Percentiles rank a stretch among this genome's conserved stretches.
Evolutionary conservation across 1,140 invertebrate species (phyloP).

Genomic region (Dendroctonus ponderosae): DNA sequence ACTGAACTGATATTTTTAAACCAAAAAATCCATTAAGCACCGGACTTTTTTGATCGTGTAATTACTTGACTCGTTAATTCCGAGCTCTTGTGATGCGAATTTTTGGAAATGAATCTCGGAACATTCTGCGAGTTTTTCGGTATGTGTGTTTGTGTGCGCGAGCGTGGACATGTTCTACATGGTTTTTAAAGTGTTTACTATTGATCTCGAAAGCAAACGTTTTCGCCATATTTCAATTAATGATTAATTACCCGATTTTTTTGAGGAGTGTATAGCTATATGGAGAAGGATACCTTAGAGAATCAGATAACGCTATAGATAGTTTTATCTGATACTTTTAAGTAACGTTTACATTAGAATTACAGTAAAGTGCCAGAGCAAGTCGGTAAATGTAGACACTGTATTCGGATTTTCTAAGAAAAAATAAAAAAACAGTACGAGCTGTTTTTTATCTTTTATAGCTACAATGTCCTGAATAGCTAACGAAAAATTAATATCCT

Average conservation of each 20-base stretch:
- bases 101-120: constrained; percentile 20
- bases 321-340: too few species aligned
- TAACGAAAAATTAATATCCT: too few species aligned
- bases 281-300: too few species aligned
- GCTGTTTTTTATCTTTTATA: too few species aligned
- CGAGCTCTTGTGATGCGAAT: constrained; percentile 26
- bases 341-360: too few species aligned
- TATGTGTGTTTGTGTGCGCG: neutral
- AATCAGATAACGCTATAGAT: too few species aligned
- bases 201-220: constrained; percentile 29
- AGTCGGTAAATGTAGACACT: too few species aligned
- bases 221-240: constrained; percentile 28
- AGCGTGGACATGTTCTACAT: constrained; percentile 4
- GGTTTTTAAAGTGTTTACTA: constrained; percentile 11
- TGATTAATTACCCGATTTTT: constrained; percentile 15
- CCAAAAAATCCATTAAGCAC: constrained; percentile 19
- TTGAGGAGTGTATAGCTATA: constrained; percentile 2
- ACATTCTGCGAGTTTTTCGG: constrained; percentile 5
- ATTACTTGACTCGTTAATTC: constrained; percentile 12
- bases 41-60: neutral
- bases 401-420: too few species aligned
- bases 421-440: too few species aligned
- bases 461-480: too few species aligned
- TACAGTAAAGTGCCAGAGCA: too few species aligned
- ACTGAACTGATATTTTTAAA: constrained; percentile 31